These are phyloP conservation scores for Whitmania pigra DNA, from an alignment of 1,140 invertebrate species.

Conservation along the genomic window DNA sequence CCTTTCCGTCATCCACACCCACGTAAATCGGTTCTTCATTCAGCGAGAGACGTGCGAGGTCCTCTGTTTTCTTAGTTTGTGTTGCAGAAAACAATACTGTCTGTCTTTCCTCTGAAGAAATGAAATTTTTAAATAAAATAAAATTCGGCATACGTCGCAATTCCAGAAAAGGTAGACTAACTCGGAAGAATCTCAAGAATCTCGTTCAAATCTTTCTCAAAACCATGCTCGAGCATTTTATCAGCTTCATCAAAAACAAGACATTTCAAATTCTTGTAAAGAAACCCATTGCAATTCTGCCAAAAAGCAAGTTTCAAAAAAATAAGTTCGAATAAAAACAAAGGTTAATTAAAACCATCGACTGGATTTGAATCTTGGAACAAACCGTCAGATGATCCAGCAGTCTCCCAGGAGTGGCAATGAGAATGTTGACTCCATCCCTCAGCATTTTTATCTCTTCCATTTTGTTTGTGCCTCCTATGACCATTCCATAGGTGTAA, in stretches of 20 bases:
- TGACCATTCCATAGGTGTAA: slow-evolving; percentile 58
- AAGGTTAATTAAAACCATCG: background rate
- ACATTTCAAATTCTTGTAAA: slow-evolving; percentile 91
- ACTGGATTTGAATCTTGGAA: background rate
- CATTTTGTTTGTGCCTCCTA: slow-evolving; percentile 85
- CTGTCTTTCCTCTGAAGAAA: slow-evolving; percentile 74
- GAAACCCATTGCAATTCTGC: slow-evolving; percentile 77
- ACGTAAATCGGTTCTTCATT: slow-evolving; percentile 85
- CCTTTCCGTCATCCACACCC: slow-evolving; percentile 63
- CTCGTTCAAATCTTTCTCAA: slow-evolving; percentile 95
- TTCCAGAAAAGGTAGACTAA: slow-evolving; percentile 34
- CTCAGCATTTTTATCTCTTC: slow-evolving; percentile 82
- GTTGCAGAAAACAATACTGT: slow-evolving; percentile 99
- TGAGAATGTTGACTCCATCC: slow-evolving; percentile 85
- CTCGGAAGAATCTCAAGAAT: slow-evolving; percentile 88
- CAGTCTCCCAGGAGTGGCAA: slow-evolving; percentile 89
- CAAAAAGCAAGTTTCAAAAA: background rate
- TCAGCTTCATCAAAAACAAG: slow-evolving; percentile 97
- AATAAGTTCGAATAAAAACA: background rate
- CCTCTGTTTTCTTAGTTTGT: slow-evolving; percentile 81
- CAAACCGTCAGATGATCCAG: slow-evolving; percentile 79
- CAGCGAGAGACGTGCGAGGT: slow-evolving; percentile 73
- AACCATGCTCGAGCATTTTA: slow-evolving; percentile 92
- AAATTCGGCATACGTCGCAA: background rate
- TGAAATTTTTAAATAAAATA: slow-evolving; percentile 44